Evolutionary conservation across 2,797 vertebrate species (phyloP).

Genomic region (Enteromius mattozi): DNA sequence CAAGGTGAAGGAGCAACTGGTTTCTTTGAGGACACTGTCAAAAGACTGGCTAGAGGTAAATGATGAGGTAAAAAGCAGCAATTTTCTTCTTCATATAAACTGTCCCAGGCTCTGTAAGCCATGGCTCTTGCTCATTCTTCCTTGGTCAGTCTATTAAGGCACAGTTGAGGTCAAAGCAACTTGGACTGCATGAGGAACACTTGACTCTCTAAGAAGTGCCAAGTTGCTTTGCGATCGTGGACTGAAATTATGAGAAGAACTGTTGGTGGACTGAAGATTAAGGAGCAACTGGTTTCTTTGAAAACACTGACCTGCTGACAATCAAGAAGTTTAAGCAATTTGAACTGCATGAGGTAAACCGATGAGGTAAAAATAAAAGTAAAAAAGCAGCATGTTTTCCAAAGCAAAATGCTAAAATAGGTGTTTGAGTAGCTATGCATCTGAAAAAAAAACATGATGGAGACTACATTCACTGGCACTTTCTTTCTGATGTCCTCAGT

Average conservation of each 20-base stretch:
- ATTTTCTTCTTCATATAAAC: not conserved
- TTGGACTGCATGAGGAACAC: constrained; percentile 60
- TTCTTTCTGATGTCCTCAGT: constrained; percentile 26
- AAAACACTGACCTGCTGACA: not conserved
- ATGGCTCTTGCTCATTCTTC: constrained; percentile 36
- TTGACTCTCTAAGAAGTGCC: constrained; percentile 48
- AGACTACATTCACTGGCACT: not conserved
- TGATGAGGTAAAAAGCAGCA: not conserved
- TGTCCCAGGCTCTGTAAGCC: not conserved
- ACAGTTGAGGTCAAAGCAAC: constrained; percentile 64
- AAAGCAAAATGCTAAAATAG: not conserved
- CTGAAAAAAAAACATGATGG: not conserved
- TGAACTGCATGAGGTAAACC: not conserved
- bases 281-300: not conserved
- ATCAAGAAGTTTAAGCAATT: not conserved
- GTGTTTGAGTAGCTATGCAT: not conserved
- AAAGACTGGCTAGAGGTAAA: not conserved
- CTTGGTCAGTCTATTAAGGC: not conserved
- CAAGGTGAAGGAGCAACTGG: not conserved
- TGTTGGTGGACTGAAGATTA: constrained; percentile 1
- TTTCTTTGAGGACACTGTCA: not conserved
- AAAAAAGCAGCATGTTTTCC: not conserved
- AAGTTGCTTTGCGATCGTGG: not conserved
- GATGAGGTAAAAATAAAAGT: not conserved
- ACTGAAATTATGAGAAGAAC: constrained; percentile 1